These are phyloP conservation scores for Prunella strophiata DNA, from an alignment of 2,797 vertebrate species.

Conservation along the genomic window DNA sequence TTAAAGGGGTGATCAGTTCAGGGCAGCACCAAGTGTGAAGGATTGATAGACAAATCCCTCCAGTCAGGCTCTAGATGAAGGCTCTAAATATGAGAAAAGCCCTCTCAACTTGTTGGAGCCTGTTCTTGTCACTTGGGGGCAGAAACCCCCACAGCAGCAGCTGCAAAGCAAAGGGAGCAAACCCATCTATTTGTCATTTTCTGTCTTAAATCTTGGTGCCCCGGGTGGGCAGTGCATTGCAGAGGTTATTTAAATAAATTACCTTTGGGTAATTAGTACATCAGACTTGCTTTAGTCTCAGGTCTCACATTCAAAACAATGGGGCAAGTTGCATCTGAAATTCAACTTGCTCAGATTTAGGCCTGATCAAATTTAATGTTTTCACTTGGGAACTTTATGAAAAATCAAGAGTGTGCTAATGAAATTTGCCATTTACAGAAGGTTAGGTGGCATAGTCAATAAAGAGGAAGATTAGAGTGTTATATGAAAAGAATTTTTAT, in stretches of 20 bases:
- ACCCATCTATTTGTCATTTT: not conserved
- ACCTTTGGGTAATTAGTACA: rapidly evolving
- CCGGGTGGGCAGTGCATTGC: not conserved
- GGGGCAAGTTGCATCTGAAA: not conserved
- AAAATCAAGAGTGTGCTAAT: not conserved
- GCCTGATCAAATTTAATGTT: not conserved
- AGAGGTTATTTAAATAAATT: not conserved
- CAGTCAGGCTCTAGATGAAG: not conserved
- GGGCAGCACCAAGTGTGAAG: slow-evolving; percentile 26
- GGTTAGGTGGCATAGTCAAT: not conserved
- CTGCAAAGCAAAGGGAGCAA: not conserved
- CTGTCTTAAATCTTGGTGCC: not conserved
- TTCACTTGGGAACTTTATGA: not conserved
- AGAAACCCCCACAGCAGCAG: not conserved
- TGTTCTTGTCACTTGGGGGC: not conserved
- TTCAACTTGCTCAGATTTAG: not conserved
- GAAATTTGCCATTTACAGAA: slow-evolving; percentile 2
- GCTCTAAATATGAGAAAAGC: not conserved
- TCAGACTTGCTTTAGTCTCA: not conserved
- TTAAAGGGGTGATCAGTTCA: slow-evolving; percentile 65
- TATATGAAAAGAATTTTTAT: not conserved
- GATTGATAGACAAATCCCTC: slow-evolving; percentile 35
- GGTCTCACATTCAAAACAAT: not conserved
- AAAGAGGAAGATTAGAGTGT: not conserved
- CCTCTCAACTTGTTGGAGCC: not conserved